Conservation (phyloP, 2,113 vertebrate species). For the Chinchilla lanigera region DNA sequence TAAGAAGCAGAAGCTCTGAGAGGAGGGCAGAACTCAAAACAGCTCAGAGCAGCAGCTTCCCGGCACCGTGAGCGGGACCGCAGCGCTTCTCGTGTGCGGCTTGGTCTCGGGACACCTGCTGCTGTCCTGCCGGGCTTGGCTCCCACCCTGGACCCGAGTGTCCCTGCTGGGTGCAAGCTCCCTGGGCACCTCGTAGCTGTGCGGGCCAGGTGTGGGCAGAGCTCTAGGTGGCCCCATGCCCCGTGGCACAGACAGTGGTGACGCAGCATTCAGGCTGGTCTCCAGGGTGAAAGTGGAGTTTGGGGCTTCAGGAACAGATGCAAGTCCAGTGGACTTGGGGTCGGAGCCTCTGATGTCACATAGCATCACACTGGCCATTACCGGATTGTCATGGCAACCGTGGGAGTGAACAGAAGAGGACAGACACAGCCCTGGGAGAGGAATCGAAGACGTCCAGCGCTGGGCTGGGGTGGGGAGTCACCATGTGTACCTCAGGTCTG, state of each 20-base stretch:
- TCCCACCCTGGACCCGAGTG: not conserved
- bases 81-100: not conserved
- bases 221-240: not conserved
- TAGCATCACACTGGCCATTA: not conserved
- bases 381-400: not conserved
- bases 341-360: not conserved
- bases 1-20: not conserved
- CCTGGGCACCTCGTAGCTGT: rapidly evolving
- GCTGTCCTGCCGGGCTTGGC: not conserved
- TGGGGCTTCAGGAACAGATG: not conserved
- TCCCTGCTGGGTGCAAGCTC: not conserved
- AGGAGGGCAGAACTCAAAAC: not conserved
- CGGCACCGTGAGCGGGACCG: not conserved
- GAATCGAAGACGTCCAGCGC: not conserved
- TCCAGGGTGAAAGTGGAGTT: not conserved
- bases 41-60: not conserved
- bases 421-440: not conserved
- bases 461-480: not conserved
- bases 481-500: rapidly evolving
- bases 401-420: not conserved
- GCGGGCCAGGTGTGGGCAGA: not conserved
- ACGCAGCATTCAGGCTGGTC: not conserved
- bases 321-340: not conserved
- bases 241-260: not conserved
- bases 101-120: not conserved